Conservation (phyloP, 2,888 invertebrate genomes). For the Meteorus cinctellus region DNA sequence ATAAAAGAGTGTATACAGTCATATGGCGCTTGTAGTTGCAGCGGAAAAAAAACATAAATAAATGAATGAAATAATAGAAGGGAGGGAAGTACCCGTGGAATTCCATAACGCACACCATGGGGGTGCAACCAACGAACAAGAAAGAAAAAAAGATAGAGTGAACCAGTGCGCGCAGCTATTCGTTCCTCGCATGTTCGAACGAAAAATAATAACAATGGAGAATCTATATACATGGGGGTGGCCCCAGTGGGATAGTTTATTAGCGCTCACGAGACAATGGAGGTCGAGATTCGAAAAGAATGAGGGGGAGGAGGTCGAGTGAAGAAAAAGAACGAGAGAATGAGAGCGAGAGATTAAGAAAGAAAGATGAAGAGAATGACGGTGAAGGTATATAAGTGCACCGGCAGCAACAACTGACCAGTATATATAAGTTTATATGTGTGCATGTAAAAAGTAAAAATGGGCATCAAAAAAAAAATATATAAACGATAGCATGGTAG, state of each 20-base stretch:
- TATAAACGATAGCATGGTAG: slow-evolving; percentile 57
- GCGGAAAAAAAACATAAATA: slow-evolving; percentile 12
- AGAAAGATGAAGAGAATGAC: slow-evolving; percentile 44
- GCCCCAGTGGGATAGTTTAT: slow-evolving; percentile 70
- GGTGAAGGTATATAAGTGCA: slow-evolving; percentile 57
- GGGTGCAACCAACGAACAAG: slow-evolving; percentile 42
- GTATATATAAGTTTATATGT: slow-evolving; percentile 8
- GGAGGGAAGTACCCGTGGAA: slow-evolving; percentile 45
- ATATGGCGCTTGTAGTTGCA: not conserved
- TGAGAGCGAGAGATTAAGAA: slow-evolving; percentile 52
- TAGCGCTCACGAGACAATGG: slow-evolving; percentile 71
- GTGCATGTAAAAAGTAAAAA: slow-evolving; percentile 38
- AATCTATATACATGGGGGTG: slow-evolving; percentile 60
- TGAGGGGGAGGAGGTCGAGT: slow-evolving; percentile 58
- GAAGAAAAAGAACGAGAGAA: slow-evolving; percentile 50
- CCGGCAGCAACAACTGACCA: slow-evolving; percentile 46
- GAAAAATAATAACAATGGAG: slow-evolving; percentile 53
- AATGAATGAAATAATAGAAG: slow-evolving; percentile 46
- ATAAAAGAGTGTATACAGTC: too few relatives aligned
- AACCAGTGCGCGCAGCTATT: slow-evolving; percentile 54
- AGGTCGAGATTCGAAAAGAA: slow-evolving; percentile 72
- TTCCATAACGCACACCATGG: slow-evolving; percentile 66
- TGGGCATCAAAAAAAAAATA: slow-evolving; percentile 39
- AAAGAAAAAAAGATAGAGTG: slow-evolving; percentile 36
- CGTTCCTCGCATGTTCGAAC: slow-evolving; percentile 36